A percentile compares a stretch with the other conserved stretches of the same genome.
These are phyloP conservation scores for Cavia aperea DNA, from an alignment of 2,113 vertebrate species.

Conservation along the genomic window DNA sequence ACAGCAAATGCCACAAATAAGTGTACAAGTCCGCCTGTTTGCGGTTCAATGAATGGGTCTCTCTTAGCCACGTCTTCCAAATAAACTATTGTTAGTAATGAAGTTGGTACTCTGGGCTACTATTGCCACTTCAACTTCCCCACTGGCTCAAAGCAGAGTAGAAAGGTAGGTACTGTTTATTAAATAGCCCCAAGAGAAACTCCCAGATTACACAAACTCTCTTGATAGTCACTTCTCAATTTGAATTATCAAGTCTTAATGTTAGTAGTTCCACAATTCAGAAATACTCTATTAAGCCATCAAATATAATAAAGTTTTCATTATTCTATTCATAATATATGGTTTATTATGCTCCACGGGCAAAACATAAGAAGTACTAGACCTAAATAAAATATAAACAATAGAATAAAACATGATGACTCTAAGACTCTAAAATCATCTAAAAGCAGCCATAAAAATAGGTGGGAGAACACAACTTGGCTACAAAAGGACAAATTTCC, in stretches of 20 bases:
- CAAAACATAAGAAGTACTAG: not conserved
- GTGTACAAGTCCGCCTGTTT: not conserved
- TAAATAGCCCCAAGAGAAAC: not conserved
- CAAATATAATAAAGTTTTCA: not conserved
- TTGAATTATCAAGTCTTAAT: not conserved
- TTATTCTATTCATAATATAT: not conserved
- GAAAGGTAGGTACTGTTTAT: slow-evolving; percentile 12
- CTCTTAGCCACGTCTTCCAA: not conserved
- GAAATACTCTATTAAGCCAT: slow-evolving; percentile 12
- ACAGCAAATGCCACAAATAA: not conserved
- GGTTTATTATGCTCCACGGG: not conserved
- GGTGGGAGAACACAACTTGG: not conserved
- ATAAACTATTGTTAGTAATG: slow-evolving; percentile 7
- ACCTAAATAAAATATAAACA: slow-evolving; percentile 17
- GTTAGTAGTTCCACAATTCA: slow-evolving; percentile 4
- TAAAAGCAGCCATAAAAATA: slow-evolving; percentile 20
- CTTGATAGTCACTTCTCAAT: not conserved
- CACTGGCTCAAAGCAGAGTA: not conserved
- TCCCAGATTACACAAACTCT: not conserved
- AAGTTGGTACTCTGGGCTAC: not conserved
- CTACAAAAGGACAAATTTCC: not conserved
- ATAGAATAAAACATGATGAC: not conserved
- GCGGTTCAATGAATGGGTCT: not conserved
- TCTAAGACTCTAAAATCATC: slow-evolving; percentile 28
- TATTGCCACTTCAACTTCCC: not conserved